These are phyloP conservation scores for Kryptolebias marmoratus DNA, from an alignment of 2,113 vertebrate species.

Conservation along the genomic window DNA sequence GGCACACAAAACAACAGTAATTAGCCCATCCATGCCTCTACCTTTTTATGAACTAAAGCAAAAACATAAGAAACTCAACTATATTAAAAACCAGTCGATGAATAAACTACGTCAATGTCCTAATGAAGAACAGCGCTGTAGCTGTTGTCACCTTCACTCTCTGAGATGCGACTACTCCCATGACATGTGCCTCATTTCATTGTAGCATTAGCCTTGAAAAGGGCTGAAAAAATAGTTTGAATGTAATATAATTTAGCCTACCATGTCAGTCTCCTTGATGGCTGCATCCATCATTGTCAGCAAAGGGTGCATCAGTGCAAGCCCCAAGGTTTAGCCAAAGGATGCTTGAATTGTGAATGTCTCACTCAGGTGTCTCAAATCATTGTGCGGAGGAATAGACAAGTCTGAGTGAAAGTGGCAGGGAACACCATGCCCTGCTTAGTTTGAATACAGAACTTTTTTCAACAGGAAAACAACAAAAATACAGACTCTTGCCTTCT, in stretches of 20 bases:
- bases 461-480: conserved; percentile 14
- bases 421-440: conserved; percentile 59
- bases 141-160: conserved; percentile 31
- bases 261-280: conserved; percentile 69
- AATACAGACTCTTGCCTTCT: neutral
- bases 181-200: conserved; percentile 61
- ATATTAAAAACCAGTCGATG: conserved; percentile 15
- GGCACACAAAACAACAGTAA: neutral
- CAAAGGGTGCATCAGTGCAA: conserved; percentile 67
- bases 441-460: conserved; percentile 36
- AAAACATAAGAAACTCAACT: neutral
- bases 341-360: conserved; percentile 66
- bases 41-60: neutral
- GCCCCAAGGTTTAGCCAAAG: conserved; percentile 75
- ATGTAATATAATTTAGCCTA: conserved; percentile 80
- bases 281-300: conserved; percentile 83
- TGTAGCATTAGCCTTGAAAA: conserved; percentile 75
- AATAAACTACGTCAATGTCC: conserved; percentile 7
- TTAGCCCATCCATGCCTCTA: neutral
- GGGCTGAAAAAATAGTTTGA: conserved; percentile 56
- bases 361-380: conserved; percentile 72
- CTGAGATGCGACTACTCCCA: conserved; percentile 37
- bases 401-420: conserved; percentile 69
- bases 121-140: neutral
- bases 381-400: conserved; percentile 45